Conservation (phyloP, 1,140 invertebrate genomes). For the Scaptomyza hsui region DNA sequence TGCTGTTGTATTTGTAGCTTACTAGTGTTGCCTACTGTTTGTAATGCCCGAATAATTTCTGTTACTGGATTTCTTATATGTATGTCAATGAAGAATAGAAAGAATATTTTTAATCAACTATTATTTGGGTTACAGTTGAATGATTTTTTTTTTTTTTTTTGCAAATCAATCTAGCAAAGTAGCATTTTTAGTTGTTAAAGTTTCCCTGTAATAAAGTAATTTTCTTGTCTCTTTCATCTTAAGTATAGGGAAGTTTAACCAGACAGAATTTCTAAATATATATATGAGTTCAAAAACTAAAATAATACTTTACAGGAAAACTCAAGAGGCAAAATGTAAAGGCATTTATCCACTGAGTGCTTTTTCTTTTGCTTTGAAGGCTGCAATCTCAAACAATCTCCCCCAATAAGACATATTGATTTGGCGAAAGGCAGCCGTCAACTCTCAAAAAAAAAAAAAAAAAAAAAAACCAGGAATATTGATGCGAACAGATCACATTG, state of each 20-base stretch:
- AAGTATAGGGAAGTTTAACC: no score
- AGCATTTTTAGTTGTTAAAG: not conserved
- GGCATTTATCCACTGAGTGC: not conserved
- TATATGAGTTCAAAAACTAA: not conserved
- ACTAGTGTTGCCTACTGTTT: no score
- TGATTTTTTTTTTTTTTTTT: not conserved
- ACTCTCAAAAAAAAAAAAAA: no score
- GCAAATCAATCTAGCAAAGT: not conserved
- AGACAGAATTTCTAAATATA: no score
- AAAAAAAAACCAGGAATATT: not conserved
- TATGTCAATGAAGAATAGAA: no score
- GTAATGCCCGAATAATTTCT: no score
- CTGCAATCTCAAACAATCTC: constrained; percentile 27
- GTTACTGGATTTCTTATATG: no score
- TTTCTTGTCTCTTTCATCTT: not conserved
- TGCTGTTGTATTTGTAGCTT: no score
- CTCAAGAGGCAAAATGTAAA: not conserved
- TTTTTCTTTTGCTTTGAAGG: constrained; percentile 11
- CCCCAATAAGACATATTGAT: constrained; percentile 36
- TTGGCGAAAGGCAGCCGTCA: constrained; percentile 9
- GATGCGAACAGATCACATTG: not conserved
- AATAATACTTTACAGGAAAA: not conserved
- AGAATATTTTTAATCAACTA: not conserved
- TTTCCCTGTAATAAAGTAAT: not conserved
- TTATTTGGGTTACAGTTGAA: not conserved